phyloP scores from a whole-genome alignment of 1,140 invertebrate genomes.

The Drosophila navojoa region DNA sequence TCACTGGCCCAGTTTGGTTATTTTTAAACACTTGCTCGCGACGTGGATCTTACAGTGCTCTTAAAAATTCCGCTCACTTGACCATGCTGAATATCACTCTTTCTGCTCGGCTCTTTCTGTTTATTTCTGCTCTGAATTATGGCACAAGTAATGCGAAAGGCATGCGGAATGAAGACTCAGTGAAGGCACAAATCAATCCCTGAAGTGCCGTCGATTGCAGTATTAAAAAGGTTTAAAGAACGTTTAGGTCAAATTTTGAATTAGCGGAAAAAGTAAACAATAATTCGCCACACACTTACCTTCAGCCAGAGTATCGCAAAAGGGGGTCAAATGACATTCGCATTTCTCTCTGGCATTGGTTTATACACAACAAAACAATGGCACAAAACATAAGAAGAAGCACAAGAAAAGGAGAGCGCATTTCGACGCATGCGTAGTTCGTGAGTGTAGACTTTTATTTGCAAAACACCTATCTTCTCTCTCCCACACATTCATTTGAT shows the following conservation, averaged over 20 bases:
- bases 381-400: conserved; percentile 35
- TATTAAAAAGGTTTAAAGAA: not conserved
- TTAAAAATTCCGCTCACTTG: conserved; percentile 16
- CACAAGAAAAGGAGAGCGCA: conserved; percentile 27
- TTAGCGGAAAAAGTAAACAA: conserved; percentile 72
- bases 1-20: conserved; percentile 63
- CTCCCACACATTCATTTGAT: not conserved
- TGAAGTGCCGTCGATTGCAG: conserved; percentile 21
- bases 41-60: conserved; percentile 33
- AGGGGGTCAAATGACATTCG: conserved; percentile 36
- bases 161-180: not conserved
- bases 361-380: conserved; percentile 42
- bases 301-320: conserved; percentile 26
- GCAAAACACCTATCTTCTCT: not conserved
- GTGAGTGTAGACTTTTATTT: conserved; percentile 54
- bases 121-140: conserved; percentile 2
- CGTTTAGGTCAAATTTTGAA: conserved; percentile 46
- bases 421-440: conserved; percentile 48
- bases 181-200: conserved; percentile 1
- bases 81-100: not conserved
- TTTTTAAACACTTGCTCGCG: conserved; percentile 76
- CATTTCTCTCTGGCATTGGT: conserved; percentile 53
- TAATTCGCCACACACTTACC: conserved; percentile 56
- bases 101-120: not conserved
- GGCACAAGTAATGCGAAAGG: conserved; percentile 2